Percentiles rank a stretch among this genome's conserved stretches.
Evolutionary conservation across 1,140 invertebrate species (phyloP).

Genomic region (Hyles euphorbiae): DNA sequence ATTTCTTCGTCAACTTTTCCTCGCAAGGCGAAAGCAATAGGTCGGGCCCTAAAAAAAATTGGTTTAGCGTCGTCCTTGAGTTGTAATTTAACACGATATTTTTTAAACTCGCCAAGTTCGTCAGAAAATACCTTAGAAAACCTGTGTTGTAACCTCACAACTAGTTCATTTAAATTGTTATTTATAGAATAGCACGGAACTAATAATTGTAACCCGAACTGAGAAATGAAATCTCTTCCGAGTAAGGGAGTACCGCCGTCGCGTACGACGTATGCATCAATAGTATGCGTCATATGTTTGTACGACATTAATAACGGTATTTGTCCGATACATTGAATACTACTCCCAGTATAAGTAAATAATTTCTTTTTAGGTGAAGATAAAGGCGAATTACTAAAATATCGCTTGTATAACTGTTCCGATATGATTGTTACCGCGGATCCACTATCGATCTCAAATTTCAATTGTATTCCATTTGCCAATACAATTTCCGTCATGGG

Average conservation of each 20-base stretch:
- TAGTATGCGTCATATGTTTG: no score
- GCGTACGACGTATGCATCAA: no score
- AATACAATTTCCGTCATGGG: no score
- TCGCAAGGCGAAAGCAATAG: constrained; percentile 12
- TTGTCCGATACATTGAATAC: no score
- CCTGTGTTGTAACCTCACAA: neutral
- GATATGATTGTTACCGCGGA: no score
- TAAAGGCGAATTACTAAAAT: no score
- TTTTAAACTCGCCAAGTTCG: constrained; percentile 15
- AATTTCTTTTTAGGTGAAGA: no score
- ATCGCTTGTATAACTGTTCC: no score
- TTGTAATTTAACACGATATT: constrained; percentile 18
- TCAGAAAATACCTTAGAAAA: constrained; percentile 12
- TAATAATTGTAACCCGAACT: constrained; percentile 7
- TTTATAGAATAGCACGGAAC: neutral
- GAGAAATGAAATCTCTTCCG: constrained; percentile 11
- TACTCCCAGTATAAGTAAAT: no score
- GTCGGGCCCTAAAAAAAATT: constrained; percentile 7
- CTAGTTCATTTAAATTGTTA: neutral
- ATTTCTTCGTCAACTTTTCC: constrained; percentile 18
- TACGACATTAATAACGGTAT: no score
- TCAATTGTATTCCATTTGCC: no score
- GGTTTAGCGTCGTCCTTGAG: constrained; percentile 12
- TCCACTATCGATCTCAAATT: no score
- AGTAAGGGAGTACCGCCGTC: constrained; percentile 10